phyloP scores from a whole-genome alignment of 2,888 invertebrate genomes.

The Stramonita haemastoma region DNA sequence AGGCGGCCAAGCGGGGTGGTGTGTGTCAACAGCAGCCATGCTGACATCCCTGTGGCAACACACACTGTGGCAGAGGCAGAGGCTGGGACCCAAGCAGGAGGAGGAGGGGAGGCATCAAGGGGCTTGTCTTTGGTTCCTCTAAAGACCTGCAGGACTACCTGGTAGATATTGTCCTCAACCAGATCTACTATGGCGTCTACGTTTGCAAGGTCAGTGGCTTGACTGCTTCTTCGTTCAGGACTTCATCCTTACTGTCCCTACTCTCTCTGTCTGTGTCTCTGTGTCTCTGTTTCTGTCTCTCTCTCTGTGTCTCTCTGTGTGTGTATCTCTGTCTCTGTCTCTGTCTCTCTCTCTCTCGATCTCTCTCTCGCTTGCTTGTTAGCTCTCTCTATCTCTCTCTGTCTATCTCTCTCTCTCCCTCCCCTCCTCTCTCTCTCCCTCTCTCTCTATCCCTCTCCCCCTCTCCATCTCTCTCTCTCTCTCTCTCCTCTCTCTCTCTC shows the following conservation, averaged over 20 bases:
- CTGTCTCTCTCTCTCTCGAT: neutral
- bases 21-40: neutral
- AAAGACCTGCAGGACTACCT: slow-evolving; percentile 16
- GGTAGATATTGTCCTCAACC: neutral
- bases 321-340: too few relatives aligned
- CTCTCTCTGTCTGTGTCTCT: neutral
- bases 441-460: too few relatives aligned
- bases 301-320: too few relatives aligned
- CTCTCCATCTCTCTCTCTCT: too few relatives aligned
- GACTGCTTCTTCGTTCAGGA: neutral
- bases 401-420: too few relatives aligned
- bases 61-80: neutral
- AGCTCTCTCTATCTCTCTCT: too few relatives aligned
- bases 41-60: neutral
- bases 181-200: slow-evolving; percentile 13
- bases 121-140: neutral
- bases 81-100: too few relatives aligned
- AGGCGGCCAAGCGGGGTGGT: neutral
- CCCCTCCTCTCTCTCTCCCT: too few relatives aligned
- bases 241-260: neutral
- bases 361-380: too few relatives aligned
- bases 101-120: too few relatives aligned
- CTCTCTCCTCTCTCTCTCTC: too few relatives aligned
- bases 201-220: slow-evolving; percentile 14
- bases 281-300: too few relatives aligned